phyloP scores from a whole-genome alignment of 2,888 invertebrate species.

The Drosophila pseudotalamancana region DNA sequence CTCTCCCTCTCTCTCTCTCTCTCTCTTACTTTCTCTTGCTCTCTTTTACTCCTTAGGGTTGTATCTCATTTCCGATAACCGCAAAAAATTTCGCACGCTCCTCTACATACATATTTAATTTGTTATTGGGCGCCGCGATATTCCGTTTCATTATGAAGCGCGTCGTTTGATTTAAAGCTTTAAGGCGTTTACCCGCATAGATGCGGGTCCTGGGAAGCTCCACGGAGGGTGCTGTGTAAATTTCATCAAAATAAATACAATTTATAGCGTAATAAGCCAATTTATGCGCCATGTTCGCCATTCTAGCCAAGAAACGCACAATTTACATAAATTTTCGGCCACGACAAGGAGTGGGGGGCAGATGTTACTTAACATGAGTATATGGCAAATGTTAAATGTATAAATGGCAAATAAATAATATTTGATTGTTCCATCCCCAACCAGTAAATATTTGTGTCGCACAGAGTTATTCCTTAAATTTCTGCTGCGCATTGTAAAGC shows the following conservation, averaged over 20 bases:
- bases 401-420: slow-evolving; percentile 76
- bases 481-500: slow-evolving; percentile 49
- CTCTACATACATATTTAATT: slow-evolving; percentile 69
- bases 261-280: slow-evolving; percentile 80
- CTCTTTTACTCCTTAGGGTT: neutral
- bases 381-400: slow-evolving; percentile 66
- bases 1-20: neutral
- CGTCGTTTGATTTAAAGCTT: slow-evolving; percentile 51
- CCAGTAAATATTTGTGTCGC: slow-evolving; percentile 38
- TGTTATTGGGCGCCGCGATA: slow-evolving; percentile 45
- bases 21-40: neutral
- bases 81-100: slow-evolving; percentile 51
- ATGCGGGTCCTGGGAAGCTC: neutral
- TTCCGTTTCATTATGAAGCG: slow-evolving; percentile 62
- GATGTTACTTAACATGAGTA: slow-evolving; percentile 47
- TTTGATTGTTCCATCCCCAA: slow-evolving; percentile 57
- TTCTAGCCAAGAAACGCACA: slow-evolving; percentile 57
- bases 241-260: slow-evolving; percentile 81
- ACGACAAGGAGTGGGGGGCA: slow-evolving; percentile 16
- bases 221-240: slow-evolving; percentile 54
- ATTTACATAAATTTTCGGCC: slow-evolving; percentile 70
- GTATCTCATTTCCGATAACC: slow-evolving; percentile 60
- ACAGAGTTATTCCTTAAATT: slow-evolving; percentile 61
- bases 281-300: slow-evolving; percentile 70
- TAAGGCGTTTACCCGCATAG: slow-evolving; percentile 25